Conservation (phyloP, 2,113 vertebrate genomes). For the Sylvietta virens region DNA sequence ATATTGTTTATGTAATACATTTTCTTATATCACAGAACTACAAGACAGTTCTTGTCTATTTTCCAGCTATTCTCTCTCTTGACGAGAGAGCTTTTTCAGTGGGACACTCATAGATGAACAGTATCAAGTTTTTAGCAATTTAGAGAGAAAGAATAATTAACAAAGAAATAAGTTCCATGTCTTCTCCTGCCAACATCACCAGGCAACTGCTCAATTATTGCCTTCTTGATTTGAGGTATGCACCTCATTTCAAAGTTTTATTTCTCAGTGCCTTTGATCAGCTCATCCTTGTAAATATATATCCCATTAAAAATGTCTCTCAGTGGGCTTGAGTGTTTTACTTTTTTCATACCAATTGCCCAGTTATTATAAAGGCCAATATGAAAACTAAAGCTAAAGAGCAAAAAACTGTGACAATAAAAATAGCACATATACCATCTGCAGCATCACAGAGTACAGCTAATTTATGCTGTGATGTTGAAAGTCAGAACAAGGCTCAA, state of each 20-base stretch:
- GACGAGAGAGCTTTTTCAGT: neutral
- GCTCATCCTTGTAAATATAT: neutral
- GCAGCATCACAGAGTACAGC: neutral
- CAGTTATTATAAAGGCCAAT: neutral
- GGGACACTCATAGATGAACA: neutral
- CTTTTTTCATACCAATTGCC: neutral
- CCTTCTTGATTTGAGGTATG: neutral
- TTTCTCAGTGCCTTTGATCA: neutral
- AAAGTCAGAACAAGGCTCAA: neutral
- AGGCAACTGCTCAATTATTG: neutral
- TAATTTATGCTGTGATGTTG: neutral
- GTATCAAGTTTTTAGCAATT: neutral
- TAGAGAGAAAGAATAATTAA: neutral
- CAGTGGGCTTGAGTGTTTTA: neutral
- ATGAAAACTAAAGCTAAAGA: neutral
- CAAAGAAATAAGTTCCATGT: neutral
- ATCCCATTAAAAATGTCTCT: neutral
- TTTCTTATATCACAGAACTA: neutral
- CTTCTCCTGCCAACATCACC: neutral
- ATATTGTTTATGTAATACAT: neutral
- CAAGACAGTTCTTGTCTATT: neutral
- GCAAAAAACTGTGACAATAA: slow-evolving; percentile 4
- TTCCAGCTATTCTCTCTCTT: neutral
- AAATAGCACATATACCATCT: slow-evolving; percentile 1
- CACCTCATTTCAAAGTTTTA: neutral